Evolutionary conservation across 2,113 vertebrate species (phyloP), one percentile per base, ranked within the genome.

Genomic region (Monopterus albus): DNA sequence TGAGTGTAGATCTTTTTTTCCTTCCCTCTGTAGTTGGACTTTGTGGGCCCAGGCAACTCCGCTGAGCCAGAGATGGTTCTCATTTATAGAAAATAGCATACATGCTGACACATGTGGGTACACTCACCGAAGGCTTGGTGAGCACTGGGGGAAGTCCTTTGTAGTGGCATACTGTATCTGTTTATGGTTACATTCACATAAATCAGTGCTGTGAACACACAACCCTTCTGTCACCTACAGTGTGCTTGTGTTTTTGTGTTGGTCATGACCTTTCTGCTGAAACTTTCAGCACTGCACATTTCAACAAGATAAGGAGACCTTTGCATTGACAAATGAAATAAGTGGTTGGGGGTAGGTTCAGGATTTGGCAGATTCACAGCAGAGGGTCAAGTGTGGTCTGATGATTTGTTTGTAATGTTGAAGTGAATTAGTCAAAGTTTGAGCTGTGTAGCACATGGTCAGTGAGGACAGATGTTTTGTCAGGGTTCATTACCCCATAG

Each of bases 391-490:
- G 33, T 47, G 42, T 17, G 46, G 18, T 45, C 5, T 31, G 29
- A 59, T 42, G 51, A 52, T 46, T 38, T 53, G 33, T 73, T 53
- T 52, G 18, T 63, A 17, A 55, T 6, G 23, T 12, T 42, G 26
- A 50, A 42, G n/a, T 60, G 12, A 36, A 52, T 31, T 56, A 55
- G 35, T 21, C 35, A 8, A 38, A 43, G 46, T 15, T 38, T 55
- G 47, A 18, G 45, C 20, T 29, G 47, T 3, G 6, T 23, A 18
- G 26, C 72, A 76, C 55, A 38, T 26, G 60, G 83, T 67, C 64
- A 23, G 52, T 1, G 8, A 60, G 72, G 78, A 42, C 83, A 84
- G 81, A 84, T 79, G 78, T 72, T 73, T 53, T 25, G 70, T 87
- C 55, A 75, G 74, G 2, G 21, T 85, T 88, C 73, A 87, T 82